Base-by-base conservation (phyloP, 2,888 invertebrate genomes). In the Archips crataeganus region DNA sequence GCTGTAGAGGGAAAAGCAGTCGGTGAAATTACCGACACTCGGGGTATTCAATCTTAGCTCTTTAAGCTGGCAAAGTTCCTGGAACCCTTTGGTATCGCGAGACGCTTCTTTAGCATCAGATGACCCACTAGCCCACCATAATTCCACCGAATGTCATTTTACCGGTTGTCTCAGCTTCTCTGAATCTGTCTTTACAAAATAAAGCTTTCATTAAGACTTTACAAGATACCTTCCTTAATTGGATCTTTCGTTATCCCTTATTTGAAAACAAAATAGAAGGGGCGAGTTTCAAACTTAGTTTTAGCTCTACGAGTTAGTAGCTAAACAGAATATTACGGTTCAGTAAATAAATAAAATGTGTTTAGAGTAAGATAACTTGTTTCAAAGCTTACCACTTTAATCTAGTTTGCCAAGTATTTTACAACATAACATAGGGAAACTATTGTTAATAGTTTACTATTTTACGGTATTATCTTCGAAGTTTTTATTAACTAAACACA, bases 181-280 rank as follows among this genome's bases (percentile, higher is more conserved):
- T 32, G 11, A 57, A 32, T 57, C 1, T 11, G 11, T 3, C 10
- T 57, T 57, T 11, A 32, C 57, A 5, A 23, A 57, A 57, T 11
- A 32, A 2, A 32, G 32, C 3, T 57, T 57, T 32, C 32, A 2
- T 57, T 23, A 57, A 57, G 57, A 57, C 11, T 57, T 57, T 57
- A 57, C 57, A 11, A 57, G 57, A 32, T 23, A 23, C n/a, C 23
- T 2, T 57, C 11, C 32, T 57, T 5, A 57, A 23, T 57, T 57
- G 4, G 57, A 57, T 32, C 57, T 32, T 57, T 57, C 57, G 32
- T 57, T 32, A 57, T 57, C 57, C 57, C 57, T 32, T 11, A 57
- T 57, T 57, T 57, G 57, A 32, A 57, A 57, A 32, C 34, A 61
- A 15, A 60, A 61, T 34, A n/a, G 39, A 11, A 57, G 4, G 32